A percentile compares a stretch with the other conserved stretches of the same genome.
Evolutionary conservation across 1,140 invertebrate species (phyloP).

Genomic region (Acromyrmex echinatior): DNA sequence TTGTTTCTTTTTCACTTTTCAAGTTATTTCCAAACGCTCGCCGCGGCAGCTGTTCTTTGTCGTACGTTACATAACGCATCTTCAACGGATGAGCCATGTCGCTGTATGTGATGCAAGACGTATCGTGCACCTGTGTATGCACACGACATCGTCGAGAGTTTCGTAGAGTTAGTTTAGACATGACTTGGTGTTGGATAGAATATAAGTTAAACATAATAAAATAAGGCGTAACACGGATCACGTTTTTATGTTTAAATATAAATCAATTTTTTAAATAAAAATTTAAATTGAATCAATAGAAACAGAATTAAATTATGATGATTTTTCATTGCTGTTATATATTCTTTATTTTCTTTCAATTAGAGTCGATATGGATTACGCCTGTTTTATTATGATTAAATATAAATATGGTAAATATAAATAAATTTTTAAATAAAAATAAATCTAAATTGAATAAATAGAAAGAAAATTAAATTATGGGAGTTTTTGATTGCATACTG

Average conservation of each 20-base stretch:
- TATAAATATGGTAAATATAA: not conserved
- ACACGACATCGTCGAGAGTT: constrained; percentile 3
- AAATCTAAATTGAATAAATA: not conserved
- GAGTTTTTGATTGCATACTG: not conserved
- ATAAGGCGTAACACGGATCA: not conserved
- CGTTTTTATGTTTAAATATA: not conserved
- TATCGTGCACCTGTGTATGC: constrained; percentile 34
- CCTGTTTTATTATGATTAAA: not conserved
- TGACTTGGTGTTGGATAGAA: not conserved
- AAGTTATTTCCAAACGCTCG: constrained; percentile 29
- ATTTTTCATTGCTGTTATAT: not conserved
- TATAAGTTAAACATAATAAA: not conserved
- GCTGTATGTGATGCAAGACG: constrained; percentile 37
- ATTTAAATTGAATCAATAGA: not conserved
- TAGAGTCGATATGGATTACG: too few relatives aligned
- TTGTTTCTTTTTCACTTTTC: constrained; percentile 18
- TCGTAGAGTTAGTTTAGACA: constrained; percentile 7
- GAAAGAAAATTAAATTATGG: not conserved
- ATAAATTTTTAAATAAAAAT: not conserved
- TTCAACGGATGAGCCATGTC: constrained; percentile 32
- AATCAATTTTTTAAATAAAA: constrained; percentile 2
- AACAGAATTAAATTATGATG: not conserved
- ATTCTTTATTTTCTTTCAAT: constrained; percentile 14
- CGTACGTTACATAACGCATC: constrained; percentile 42
- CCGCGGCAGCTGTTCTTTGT: constrained; percentile 30